Conservation (phyloP, 2,797 vertebrate genomes). For the Falco peregrinus region DNA sequence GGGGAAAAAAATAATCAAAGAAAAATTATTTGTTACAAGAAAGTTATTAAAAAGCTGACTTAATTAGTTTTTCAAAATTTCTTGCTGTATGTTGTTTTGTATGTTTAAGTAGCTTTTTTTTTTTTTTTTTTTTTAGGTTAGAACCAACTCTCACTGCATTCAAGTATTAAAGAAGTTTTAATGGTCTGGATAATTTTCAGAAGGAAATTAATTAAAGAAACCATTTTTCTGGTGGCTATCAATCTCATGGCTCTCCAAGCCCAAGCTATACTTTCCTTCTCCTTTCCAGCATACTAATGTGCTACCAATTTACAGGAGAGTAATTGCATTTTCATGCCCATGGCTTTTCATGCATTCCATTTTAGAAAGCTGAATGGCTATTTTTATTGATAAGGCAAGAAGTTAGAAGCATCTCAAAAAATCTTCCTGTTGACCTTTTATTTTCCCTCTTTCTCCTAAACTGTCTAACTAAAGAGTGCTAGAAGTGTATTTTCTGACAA, state of each 20-base stretch:
- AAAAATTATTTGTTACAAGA: slow-evolving; percentile 9
- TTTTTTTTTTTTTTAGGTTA: background rate
- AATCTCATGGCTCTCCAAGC: slow-evolving; percentile 57
- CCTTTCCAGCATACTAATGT: slow-evolving; percentile 62
- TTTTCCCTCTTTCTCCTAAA: background rate
- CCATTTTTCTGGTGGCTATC: slow-evolving; percentile 66
- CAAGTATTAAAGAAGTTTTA: slow-evolving; percentile 47
- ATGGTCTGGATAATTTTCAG: slow-evolving; percentile 51
- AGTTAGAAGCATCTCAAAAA: slow-evolving; percentile 28
- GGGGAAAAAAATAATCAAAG: background rate
- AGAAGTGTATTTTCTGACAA: slow-evolving; percentile 21
- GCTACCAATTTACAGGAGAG: slow-evolving; percentile 28
- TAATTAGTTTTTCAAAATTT: slow-evolving; percentile 31
- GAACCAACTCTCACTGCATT: background rate
- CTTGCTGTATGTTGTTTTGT: background rate
- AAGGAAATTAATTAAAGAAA: slow-evolving; percentile 69
- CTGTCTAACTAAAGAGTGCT: background rate
- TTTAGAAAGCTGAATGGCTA: slow-evolving; percentile 21
- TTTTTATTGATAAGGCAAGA: slow-evolving; percentile 52
- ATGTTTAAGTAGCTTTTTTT: background rate
- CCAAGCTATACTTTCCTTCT: slow-evolving; percentile 5
- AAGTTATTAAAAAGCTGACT: background rate
- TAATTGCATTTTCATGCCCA: slow-evolving; percentile 60
- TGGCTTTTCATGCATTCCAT: slow-evolving; percentile 28
- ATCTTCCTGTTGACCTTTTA: slow-evolving; percentile 28